Conservation (phyloP, 2,113 vertebrate species). For the Brachyhypopomus gauderio region DNA sequence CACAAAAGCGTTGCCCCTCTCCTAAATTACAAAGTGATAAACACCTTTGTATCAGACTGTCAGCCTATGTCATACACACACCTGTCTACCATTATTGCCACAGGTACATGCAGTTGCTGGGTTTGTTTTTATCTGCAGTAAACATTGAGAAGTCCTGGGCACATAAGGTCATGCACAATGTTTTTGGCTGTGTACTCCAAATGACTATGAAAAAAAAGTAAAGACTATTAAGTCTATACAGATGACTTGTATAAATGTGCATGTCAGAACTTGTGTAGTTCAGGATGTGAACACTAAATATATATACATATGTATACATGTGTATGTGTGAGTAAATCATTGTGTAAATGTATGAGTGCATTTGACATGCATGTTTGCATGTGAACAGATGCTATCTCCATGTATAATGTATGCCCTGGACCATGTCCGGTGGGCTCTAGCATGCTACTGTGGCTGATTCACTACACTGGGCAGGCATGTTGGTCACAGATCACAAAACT, state of each 20-base stretch:
- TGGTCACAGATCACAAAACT: slow-evolving; percentile 9
- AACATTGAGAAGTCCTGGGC: background rate
- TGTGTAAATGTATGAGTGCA: slow-evolving; percentile 7
- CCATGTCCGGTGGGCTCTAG: no score
- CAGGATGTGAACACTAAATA: background rate
- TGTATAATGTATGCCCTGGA: background rate
- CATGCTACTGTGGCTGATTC: background rate
- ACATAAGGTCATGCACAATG: no score
- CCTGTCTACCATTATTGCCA: background rate
- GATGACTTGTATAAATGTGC: background rate
- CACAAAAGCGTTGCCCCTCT: no score
- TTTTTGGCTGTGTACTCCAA: no score
- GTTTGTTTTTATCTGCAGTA: background rate
- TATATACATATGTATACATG: slow-evolving; percentile 1
- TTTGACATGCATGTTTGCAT: slow-evolving; percentile 4
- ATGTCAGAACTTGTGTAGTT: background rate
- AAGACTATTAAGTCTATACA: background rate
- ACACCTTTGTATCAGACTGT: background rate
- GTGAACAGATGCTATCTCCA: background rate
- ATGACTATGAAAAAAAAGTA: background rate
- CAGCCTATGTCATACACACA: no score
- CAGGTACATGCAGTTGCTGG: background rate
- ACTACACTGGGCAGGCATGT: background rate
- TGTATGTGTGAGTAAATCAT: background rate
- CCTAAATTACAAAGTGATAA: background rate